Percentiles rank a stretch among this genome's conserved stretches.
phyloP scores from a whole-genome alignment of 2,113 vertebrate species.

The rabbit (Oryctolagus cuniculus) region DNA sequence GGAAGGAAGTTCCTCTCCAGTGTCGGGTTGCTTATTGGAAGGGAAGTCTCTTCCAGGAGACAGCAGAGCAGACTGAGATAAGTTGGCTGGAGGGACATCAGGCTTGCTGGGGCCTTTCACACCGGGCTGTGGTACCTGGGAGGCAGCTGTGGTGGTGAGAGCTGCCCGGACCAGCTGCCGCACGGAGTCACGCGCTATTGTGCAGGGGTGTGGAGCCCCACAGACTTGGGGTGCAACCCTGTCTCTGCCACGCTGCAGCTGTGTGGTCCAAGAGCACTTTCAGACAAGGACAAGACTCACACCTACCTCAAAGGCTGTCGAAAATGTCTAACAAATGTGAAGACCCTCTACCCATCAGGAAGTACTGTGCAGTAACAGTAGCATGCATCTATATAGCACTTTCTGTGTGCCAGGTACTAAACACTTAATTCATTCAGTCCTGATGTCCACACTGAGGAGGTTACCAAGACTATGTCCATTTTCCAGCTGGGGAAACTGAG shows the following conservation, averaged over 20 bases:
- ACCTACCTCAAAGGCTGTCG: neutral
- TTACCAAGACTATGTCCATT: neutral
- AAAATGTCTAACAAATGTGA: neutral
- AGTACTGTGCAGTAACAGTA: neutral
- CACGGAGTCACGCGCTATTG: neutral
- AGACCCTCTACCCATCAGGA: neutral
- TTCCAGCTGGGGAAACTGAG: slow-evolving; percentile 1
- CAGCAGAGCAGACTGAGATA: neutral
- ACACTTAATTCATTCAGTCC: neutral
- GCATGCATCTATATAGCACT: neutral
- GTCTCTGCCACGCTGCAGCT: neutral
- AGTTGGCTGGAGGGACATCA: neutral
- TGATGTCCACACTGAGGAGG: neutral
- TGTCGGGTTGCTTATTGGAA: neutral
- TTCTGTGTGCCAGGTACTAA: neutral
- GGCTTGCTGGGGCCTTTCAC: neutral
- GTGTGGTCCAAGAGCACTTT: neutral
- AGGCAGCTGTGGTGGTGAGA: neutral
- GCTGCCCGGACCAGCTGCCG: slow-evolving; percentile 1
- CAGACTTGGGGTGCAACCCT: neutral
- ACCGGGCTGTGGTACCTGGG: neutral
- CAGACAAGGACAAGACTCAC: neutral
- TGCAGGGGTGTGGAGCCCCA: fast-evolving
- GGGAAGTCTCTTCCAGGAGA: slow-evolving; percentile 17
- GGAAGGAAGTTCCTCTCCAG: slow-evolving; percentile 16